Conservation (phyloP, 2,113 vertebrate genomes). For the Channa maculata region DNA sequence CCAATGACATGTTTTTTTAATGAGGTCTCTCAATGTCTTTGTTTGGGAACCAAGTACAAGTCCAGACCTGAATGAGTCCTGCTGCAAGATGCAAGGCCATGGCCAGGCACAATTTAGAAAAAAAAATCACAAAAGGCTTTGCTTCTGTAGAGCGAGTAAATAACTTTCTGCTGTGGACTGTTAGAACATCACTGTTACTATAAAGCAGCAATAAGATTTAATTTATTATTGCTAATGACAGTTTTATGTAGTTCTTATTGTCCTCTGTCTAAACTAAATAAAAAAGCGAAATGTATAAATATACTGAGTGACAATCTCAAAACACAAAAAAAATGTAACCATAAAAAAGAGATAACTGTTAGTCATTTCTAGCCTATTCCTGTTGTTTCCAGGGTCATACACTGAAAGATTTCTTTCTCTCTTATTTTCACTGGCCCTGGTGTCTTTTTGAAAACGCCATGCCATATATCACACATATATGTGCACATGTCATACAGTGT, state of each 20-base stretch:
- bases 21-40: conserved; percentile 80
- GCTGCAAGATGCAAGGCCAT: conserved; percentile 65
- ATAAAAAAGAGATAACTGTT: conserved; percentile 5
- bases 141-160: conserved; percentile 55
- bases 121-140: conserved; percentile 55
- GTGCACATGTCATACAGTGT: conserved; percentile 59
- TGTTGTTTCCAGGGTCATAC: conserved; percentile 62
- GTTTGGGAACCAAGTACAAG: conserved; percentile 70
- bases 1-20: conserved; percentile 84
- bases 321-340: conserved; percentile 16
- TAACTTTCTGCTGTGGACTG: conserved; percentile 27
- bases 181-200: conserved; percentile 24
- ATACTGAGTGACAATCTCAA: conserved; percentile 11
- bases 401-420: conserved; percentile 47
- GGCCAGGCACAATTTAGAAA: conserved; percentile 46
- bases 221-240: conserved; percentile 1
- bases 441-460: conserved; percentile 59
- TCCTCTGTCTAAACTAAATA: not conserved
- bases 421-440: conserved; percentile 64
- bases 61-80: conserved; percentile 53
- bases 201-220: conserved; percentile 12
- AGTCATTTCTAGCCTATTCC: conserved; percentile 26
- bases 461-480: conserved; percentile 66
- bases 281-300: conserved; percentile 4
- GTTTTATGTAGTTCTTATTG: conserved; percentile 1